Evolutionary conservation across 1,140 invertebrate genomes (phyloP).

Genomic region (Nephotettix cincticeps): DNA sequence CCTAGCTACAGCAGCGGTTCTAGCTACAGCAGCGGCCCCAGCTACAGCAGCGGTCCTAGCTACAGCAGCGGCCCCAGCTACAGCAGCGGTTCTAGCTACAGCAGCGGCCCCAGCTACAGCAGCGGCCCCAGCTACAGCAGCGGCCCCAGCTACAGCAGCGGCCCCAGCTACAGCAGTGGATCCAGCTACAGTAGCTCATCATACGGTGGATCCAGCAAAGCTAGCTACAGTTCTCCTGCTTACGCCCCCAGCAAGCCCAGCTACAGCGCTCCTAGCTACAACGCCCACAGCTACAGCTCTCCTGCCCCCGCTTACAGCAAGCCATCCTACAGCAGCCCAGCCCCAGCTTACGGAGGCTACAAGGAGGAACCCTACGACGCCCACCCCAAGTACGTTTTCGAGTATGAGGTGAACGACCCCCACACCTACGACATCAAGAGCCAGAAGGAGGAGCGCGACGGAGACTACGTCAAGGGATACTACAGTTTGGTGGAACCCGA

Average conservation of each 20-base stretch:
- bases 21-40: neutral
- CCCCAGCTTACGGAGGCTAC: constrained; percentile 7
- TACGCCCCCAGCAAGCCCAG: neutral
- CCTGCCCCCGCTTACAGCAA: neutral
- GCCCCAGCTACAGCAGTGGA: neutral
- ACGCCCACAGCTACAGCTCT: neutral
- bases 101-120: neutral
- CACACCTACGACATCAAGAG: constrained; percentile 58
- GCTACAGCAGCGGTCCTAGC: neutral
- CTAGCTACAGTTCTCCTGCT: neutral
- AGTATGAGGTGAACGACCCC: constrained; percentile 55
- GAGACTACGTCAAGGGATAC: constrained; percentile 54
- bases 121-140: neutral
- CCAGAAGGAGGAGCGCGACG: constrained; percentile 54
- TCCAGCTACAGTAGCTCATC: neutral
- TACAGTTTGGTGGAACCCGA: constrained; percentile 43
- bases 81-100: neutral
- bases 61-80: neutral
- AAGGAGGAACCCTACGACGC: constrained; percentile 21
- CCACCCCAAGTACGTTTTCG: constrained; percentile 50
- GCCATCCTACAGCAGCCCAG: neutral
- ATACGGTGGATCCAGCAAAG: neutral
- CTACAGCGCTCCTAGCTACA: constrained; percentile 8
- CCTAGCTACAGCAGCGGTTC: neutral
- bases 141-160: neutral